Evolutionary conservation across 1,140 invertebrate species (phyloP).

Genomic region (Drosophila melanogaster): Release_6_plus_ISO1_MT NC_004354.4:706001-706500

Average conservation of each 20-base stretch:
- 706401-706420: constrained; percentile 33
- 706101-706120: constrained; percentile 22
- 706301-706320: constrained; percentile 38
- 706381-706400: no score
- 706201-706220: constrained; percentile 69
- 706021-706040: constrained; percentile 9
- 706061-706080: constrained; percentile 53
- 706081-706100: constrained; percentile 63
- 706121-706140: constrained; percentile 17
- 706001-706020: constrained; percentile 7
- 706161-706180: background rate
- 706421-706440: constrained; percentile 33
- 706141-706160: background rate
- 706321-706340: constrained; percentile 19
- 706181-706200: constrained; percentile 8
- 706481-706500: background rate
- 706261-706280: constrained; percentile 39
- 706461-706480: constrained; percentile 16
- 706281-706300: constrained; percentile 3
- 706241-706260: constrained; percentile 43
- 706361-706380: background rate
- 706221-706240: constrained; percentile 27
- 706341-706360: background rate
- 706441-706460: constrained; percentile 51
- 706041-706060: constrained; percentile 79